Base-by-base conservation (phyloP, 2,888 invertebrate species). In the Nematopogon swammerdamellus region DNA sequence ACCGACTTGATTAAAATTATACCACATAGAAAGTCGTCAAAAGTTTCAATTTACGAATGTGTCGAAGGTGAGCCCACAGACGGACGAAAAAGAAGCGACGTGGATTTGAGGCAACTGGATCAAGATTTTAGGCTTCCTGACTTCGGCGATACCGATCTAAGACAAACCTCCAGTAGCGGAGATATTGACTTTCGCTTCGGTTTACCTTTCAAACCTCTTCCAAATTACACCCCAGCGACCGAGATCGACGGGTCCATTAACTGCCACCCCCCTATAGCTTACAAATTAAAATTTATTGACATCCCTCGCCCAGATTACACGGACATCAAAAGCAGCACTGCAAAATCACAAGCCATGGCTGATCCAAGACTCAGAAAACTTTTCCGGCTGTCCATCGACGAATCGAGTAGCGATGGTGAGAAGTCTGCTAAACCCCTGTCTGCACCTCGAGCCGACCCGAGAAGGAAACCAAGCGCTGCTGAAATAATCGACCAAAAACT, bases 241-340 rank as follows among this genome's bases (percentile, higher is more conserved):
- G 94, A 94, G 76, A 92, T 94, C 53, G 91, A 92, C 62, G 93
- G 89, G 8, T 90, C 91, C 36, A 82, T 91, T 45, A 85, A 85
- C 48, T 88, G 89, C 44, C 92, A 93, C 64, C 84, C 86, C 0
- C 88, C 89, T 0, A 86, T 93, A 48, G 58, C 72, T 0, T 94
- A 88, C 77, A 86, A 85, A 64, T 74, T 87, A 57, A 59, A 69
- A 51, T 51, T 60, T 52, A 66, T 91, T 49, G 85, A 86, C 50
- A 85, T 91, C 60, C 88, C 89, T 0, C 80, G 86, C 42, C 88
- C 91, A 0, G 88, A 89, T 63, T 92, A 90, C 62, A 86, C 85
- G 1, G 88, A 89, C 53, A 80, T 92, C 48, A 86, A 87, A 59
- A 74, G 88, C 50, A 87, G 83, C 57, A 85, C 85, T 10, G 85